phyloP scores from a whole-genome alignment of 2,888 invertebrate genomes.

The Oegoconia quadripuncta region DNA sequence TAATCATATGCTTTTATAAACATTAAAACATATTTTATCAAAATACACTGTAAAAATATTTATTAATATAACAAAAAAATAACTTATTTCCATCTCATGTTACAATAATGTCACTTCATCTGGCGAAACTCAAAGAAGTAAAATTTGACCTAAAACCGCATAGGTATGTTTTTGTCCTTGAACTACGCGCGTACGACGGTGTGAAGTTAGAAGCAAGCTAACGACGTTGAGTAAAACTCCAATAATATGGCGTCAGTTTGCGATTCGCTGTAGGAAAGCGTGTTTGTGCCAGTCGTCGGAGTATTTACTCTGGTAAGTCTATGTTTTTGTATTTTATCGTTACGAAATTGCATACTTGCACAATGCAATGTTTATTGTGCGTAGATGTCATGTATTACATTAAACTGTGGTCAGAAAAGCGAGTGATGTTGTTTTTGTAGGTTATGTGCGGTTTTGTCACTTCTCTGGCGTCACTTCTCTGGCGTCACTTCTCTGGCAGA shows the following conservation, averaged over 20 bases:
- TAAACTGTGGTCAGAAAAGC: conserved; percentile 9
- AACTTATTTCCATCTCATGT: conserved; percentile 6
- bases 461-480: conserved; percentile 10
- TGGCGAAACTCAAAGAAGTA: conserved; percentile 12
- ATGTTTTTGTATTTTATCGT: conserved; percentile 16
- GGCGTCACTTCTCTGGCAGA: too few species aligned
- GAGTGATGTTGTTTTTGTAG: conserved; percentile 17
- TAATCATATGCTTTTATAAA: conserved; percentile 11
- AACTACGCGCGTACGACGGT: conserved; percentile 12
- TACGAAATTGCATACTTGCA: conserved; percentile 9
- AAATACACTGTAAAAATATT: conserved; percentile 10
- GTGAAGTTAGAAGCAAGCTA: conserved; percentile 16
- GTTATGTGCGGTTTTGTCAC: conserved; percentile 21
- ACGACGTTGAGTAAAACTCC: conserved; percentile 12
- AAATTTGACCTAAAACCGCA: conserved; percentile 10
- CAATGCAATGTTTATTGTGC: conserved; percentile 17
- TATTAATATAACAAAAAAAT: conserved; percentile 2
- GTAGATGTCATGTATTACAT: conserved; percentile 15
- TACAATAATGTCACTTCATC: conserved; percentile 13
- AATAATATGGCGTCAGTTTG: conserved; percentile 11
- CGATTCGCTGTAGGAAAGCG: conserved; percentile 11
- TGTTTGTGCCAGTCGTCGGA: conserved; percentile 14
- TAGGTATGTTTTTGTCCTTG: conserved; percentile 12
- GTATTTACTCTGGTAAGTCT: conserved; percentile 14
- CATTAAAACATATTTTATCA: conserved; percentile 11